These are phyloP conservation scores for Pinna nobilis DNA, from an alignment of 1,140 invertebrate genomes.

Conservation along the genomic window DNA sequence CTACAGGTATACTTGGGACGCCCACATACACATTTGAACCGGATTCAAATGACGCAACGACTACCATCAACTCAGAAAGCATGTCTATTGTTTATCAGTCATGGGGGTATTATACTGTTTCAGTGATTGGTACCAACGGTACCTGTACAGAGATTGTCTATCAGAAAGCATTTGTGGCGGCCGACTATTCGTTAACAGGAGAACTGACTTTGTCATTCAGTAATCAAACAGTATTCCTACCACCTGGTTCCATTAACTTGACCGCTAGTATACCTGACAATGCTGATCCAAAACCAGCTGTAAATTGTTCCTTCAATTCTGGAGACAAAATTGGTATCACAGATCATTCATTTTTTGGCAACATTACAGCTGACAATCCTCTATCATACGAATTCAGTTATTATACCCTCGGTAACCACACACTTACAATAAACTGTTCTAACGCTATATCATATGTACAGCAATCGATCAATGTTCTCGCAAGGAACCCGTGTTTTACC, in stretches of 20 bases:
- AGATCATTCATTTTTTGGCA: neutral
- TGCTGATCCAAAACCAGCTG: neutral
- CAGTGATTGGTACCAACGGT: constrained; percentile 9
- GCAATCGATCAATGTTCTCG: constrained; percentile 2
- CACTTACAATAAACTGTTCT: constrained; percentile 16
- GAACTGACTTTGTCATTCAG: neutral
- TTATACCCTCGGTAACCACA: constrained; percentile 27
- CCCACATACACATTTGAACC: neutral
- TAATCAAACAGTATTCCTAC: constrained; percentile 15
- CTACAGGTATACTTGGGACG: neutral
- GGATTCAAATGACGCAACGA: neutral
- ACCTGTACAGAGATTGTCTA: constrained; percentile 26
- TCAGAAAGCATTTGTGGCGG: neutral
- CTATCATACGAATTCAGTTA: constrained; percentile 22
- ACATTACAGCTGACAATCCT: constrained; percentile 14
- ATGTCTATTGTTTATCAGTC: neutral
- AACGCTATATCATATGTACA: constrained; percentile 22
- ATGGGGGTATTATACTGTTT: constrained; percentile 13
- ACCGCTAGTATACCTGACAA: neutral
- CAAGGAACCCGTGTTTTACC: constrained; percentile 32
- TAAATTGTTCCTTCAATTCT: constrained; percentile 12
- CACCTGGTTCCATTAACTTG: constrained; percentile 23
- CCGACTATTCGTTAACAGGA: constrained; percentile 4
- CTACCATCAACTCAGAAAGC: neutral
- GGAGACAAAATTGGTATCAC: constrained; percentile 17